Conservation (phyloP, 2,797 vertebrate species). For the Hybognathus amarus region DNA sequence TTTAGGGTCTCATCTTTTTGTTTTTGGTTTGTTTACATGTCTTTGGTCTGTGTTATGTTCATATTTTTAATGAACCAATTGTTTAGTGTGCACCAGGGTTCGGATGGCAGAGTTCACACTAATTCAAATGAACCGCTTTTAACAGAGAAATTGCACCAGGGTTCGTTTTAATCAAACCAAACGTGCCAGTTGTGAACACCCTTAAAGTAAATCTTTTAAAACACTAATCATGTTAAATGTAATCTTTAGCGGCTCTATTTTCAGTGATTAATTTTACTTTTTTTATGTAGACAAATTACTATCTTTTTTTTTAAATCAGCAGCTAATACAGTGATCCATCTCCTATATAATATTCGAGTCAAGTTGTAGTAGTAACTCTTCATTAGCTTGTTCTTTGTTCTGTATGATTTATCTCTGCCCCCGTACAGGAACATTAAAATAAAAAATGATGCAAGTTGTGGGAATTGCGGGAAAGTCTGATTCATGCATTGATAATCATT, state of each 20-base stretch:
- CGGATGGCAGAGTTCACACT: too few species aligned
- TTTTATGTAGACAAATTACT: background rate
- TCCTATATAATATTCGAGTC: background rate
- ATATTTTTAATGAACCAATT: too few species aligned
- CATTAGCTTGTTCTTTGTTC: background rate
- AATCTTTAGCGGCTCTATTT: background rate
- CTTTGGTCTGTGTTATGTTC: too few species aligned
- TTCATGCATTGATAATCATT: background rate
- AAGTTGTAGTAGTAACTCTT: background rate
- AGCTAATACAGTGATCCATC: background rate
- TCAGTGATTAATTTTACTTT: background rate
- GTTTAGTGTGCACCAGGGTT: too few species aligned
- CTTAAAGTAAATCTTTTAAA: background rate
- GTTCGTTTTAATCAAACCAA: too few species aligned
- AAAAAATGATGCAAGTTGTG: background rate
- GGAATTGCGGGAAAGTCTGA: background rate
- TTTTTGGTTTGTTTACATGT: too few species aligned
- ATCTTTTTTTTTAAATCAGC: background rate
- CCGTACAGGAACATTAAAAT: background rate
- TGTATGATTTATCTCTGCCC: background rate
- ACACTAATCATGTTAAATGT: background rate
- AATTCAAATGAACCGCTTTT: too few species aligned
- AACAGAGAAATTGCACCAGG: too few species aligned
- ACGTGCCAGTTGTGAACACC: too few species aligned
- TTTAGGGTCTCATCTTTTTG: too few species aligned